Percentiles rank a stretch among this genome's conserved stretches.
Evolutionary conservation across 1,140 invertebrate genomes (phyloP).

Genomic region (Pentalonia nigronervosa): DNA sequence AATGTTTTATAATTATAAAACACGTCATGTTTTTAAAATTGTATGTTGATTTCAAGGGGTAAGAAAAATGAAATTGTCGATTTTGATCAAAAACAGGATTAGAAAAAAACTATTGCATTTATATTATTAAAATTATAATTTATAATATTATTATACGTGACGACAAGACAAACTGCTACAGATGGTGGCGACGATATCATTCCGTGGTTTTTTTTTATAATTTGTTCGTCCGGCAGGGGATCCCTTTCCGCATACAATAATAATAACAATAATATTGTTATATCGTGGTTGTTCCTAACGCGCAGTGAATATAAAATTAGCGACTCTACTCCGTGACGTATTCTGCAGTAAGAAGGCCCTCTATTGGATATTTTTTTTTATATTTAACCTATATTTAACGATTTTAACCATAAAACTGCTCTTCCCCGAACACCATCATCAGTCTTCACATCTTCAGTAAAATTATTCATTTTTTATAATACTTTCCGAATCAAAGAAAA

Average conservation of each 20-base stretch:
- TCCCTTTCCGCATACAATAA: not conserved
- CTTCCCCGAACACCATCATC: no score
- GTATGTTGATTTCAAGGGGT: not conserved
- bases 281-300: not conserved
- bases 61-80: not conserved
- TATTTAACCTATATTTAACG: no score
- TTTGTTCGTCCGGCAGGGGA: not conserved
- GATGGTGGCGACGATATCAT: not conserved
- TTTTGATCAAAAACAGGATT: not conserved
- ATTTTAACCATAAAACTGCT: no score
- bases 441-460: no score
- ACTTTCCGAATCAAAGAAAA: no score
- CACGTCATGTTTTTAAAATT: not conserved
- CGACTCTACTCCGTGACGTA: not conserved
- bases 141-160: no score
- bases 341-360: no score
- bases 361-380: no score
- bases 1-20: not conserved
- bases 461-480: no score
- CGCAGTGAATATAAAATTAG: not conserved
- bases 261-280: not conserved
- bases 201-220: constrained; percentile 20
- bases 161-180: not conserved
- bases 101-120: no score
- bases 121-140: no score